Conservation (phyloP, 1,140 invertebrate species). For the Artemia franciscana region DNA sequence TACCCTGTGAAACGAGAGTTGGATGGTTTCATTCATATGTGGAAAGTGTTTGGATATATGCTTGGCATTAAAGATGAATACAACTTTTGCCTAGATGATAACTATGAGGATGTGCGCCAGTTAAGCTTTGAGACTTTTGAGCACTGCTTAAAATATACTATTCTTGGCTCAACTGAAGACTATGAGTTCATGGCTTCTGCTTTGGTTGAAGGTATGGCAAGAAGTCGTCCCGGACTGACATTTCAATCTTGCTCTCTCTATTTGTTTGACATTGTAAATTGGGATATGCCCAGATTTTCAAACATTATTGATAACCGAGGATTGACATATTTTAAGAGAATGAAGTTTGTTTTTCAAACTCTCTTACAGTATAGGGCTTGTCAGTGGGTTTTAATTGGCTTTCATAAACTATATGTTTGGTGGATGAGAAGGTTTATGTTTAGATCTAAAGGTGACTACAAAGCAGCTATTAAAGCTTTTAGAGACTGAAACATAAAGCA, state of each 20-base stretch:
- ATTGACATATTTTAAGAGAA: background rate
- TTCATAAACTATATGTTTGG: background rate
- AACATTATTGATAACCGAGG: background rate
- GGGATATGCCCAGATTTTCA: background rate
- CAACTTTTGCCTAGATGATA: conserved; percentile 22
- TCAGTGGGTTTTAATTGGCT: background rate
- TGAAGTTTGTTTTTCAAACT: background rate
- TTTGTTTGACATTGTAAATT: background rate
- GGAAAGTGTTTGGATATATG: conserved; percentile 51
- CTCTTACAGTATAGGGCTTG: background rate
- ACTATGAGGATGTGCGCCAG: conserved; percentile 5
- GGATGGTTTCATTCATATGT: conserved; percentile 58
- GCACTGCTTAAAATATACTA: background rate
- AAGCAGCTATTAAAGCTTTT: background rate
- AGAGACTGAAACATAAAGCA: no score
- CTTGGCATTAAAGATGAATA: conserved; percentile 55
- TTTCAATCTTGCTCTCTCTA: background rate
- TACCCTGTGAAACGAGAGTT: conserved; percentile 29
- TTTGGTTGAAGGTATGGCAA: conserved; percentile 4
- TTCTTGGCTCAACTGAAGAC: conserved; percentile 1
- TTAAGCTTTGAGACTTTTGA: conserved; percentile 2
- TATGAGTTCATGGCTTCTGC: conserved; percentile 8
- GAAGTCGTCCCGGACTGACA: background rate
- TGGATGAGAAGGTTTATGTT: background rate
- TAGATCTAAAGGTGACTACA: background rate